Evolutionary conservation across 2,888 invertebrate genomes (phyloP), one percentile per base, ranked within the genome.

Genomic region (Dicranocentrus wangi): DNA sequence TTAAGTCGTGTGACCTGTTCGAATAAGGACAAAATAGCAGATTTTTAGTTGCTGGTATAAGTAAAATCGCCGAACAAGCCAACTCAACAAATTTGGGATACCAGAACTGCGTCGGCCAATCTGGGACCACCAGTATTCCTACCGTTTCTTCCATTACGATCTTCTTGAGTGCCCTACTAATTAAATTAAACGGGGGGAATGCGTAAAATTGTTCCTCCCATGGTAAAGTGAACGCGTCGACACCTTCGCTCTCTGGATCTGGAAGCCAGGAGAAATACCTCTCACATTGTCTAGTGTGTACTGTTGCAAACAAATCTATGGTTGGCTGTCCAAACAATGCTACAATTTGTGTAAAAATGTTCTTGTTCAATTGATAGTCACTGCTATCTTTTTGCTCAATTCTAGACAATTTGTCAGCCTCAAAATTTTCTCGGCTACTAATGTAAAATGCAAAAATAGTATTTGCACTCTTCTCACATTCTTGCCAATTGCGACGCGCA

Each of bases 251-350:
- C 10, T 13, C 47, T 8, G 76, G 81, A 61, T 61, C 42, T 1
- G 77, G 71, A 8, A 25, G n/a, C 76, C 72, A 82, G 0, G 77
- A 77, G 7, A 21, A 51, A 58, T 53, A 77, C 1, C 17, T 19
- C 17, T 58, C 21, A 51, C 81, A 77, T 25, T 82, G 21, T n/a
- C 0, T 23, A 0, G 65, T 82, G 0, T 17, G 3, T 5, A 55
- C 13, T 0, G 66, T 47, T n/a, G 81, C 81, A 72, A 82, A 82
- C n/a, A 77, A 27, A 27, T 82, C 76, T 13, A 70, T 32, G 21
- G 7, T n/a, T 23, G 70, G 77, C 1, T 8, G 10, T 7, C 17
- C 13, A 39, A 71, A 65, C 15, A 65, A 21, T 10, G 27, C 32
- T 15, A 42, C 43, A 25, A 81, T 58, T n/a, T 15, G 8, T 13